These are phyloP conservation scores for Drosophila basisetae DNA, from an alignment of 2,888 invertebrate species.

Conservation along the genomic window DNA sequence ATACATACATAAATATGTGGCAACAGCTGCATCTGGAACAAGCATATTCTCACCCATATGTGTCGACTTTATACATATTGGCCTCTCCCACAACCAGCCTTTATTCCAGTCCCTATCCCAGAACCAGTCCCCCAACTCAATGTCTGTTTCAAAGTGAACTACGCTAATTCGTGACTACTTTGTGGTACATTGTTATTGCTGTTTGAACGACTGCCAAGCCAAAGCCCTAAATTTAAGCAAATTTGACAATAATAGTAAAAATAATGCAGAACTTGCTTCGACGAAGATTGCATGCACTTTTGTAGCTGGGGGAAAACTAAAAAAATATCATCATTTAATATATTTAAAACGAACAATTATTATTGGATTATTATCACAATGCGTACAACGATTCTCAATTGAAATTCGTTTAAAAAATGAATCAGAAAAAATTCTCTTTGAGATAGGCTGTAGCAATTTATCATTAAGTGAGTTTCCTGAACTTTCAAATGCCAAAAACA, in stretches of 20 bases:
- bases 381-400: background rate
- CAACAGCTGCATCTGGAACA: conserved; percentile 64
- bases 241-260: conserved; percentile 38
- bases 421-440: background rate
- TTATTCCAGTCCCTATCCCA: conserved; percentile 16
- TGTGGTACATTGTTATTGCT: conserved; percentile 52
- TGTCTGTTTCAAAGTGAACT: conserved; percentile 53
- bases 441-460: background rate
- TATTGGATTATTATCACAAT: background rate
- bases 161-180: conserved; percentile 79
- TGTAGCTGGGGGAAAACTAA: background rate
- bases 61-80: conserved; percentile 21
- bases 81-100: conserved; percentile 4
- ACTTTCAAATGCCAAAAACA: background rate
- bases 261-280: conserved; percentile 7
- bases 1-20: conserved; percentile 40
- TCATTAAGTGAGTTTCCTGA: background rate
- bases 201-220: conserved; percentile 41
- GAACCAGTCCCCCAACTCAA: conserved; percentile 8
- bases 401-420: background rate
- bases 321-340: background rate
- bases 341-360: background rate
- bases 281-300: conserved; percentile 38
- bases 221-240: conserved; percentile 53
- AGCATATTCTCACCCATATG: conserved; percentile 68